Percentiles rank a stretch among this genome's conserved stretches.
Evolutionary conservation across 2,888 invertebrate species (phyloP).

Genomic region (Drosophila tripunctata): DNA sequence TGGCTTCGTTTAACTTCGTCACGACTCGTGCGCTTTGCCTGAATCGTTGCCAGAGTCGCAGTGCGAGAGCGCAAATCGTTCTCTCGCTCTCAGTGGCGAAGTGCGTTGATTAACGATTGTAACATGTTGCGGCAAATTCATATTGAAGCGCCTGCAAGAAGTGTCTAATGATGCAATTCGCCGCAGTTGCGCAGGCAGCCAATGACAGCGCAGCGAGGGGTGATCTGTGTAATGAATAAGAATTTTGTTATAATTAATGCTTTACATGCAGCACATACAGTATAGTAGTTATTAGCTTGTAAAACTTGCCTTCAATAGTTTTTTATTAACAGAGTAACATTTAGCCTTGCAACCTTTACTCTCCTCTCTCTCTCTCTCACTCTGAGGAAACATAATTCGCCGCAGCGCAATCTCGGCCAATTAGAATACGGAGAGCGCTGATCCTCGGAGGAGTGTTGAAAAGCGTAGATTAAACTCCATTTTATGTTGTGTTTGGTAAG

Average conservation of each 20-base stretch:
- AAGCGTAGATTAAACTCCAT: too few species aligned
- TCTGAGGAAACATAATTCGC: too few species aligned
- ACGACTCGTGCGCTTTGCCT: conserved; percentile 18
- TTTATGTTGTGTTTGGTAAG: too few species aligned
- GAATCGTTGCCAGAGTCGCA: conserved; percentile 8
- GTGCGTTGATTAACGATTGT: background rate
- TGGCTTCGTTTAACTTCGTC: conserved; percentile 36
- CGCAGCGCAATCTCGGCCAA: too few species aligned
- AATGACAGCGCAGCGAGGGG: background rate
- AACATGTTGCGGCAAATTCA: conserved; percentile 29
- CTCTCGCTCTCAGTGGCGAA: conserved; percentile 45
- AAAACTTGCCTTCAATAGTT: background rate
- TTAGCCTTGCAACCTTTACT: too few species aligned
- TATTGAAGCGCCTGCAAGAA: background rate
- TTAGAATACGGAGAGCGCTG: too few species aligned
- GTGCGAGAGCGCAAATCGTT: conserved; percentile 10
- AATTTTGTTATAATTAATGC: background rate
- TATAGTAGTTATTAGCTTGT: too few species aligned
- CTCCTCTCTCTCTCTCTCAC: too few species aligned
- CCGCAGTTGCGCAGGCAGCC: background rate
- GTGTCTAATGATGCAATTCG: background rate
- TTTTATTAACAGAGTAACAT: too few species aligned
- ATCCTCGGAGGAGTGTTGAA: too few species aligned
- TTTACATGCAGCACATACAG: background rate
- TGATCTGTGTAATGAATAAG: background rate